These are phyloP conservation scores for Coptotermes formosanus DNA, from an alignment of 1,140 invertebrate genomes.

Conservation along the genomic window DNA sequence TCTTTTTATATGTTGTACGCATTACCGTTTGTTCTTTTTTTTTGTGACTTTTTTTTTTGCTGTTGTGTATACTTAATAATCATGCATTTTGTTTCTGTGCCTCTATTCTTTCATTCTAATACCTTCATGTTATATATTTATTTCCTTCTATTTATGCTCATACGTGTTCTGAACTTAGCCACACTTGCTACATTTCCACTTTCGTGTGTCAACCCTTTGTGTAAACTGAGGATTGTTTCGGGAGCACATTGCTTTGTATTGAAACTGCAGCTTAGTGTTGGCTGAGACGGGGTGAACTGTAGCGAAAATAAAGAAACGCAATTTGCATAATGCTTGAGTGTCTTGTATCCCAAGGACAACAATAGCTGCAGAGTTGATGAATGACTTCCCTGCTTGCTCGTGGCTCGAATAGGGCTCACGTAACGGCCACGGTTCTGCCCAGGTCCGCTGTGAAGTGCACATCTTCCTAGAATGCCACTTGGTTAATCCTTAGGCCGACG, in stretches of 20 bases:
- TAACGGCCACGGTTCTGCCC: background rate
- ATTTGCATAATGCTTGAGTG: conserved; percentile 21
- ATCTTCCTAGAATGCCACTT: background rate
- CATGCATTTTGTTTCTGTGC: too few relatives aligned
- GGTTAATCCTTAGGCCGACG: background rate
- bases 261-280: background rate
- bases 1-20: too few relatives aligned
- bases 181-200: background rate
- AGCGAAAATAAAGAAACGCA: conserved; percentile 23
- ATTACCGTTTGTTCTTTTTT: too few relatives aligned
- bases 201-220: background rate
- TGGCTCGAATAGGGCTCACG: background rate
- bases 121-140: too few relatives aligned
- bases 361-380: conserved; percentile 21
- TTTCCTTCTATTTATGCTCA: too few relatives aligned
- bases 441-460: background rate
- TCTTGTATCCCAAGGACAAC: conserved; percentile 9
- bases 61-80: too few relatives aligned
- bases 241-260: background rate
- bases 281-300: background rate
- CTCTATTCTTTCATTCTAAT: too few relatives aligned
- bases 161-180: too few relatives aligned
- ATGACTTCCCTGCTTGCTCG: conserved; percentile 18
- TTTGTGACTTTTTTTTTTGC: too few relatives aligned
- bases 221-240: background rate